A percentile compares a stretch with the other conserved stretches of the same genome.
Evolutionary conservation across 2,888 invertebrate species (phyloP).

Genomic region (Stenotaenia linearis): DNA sequence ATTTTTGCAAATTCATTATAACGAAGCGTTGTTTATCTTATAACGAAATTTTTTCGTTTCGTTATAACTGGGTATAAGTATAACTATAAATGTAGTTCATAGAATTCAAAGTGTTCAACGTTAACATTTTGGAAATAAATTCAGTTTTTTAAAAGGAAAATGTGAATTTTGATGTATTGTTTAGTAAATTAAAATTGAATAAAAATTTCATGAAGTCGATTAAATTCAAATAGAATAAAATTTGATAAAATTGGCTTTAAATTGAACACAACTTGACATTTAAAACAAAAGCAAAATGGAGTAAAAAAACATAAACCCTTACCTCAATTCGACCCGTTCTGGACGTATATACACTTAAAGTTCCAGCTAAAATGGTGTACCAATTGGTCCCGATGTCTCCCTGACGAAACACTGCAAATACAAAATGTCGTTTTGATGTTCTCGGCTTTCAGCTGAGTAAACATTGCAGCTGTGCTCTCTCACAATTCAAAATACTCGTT

Average conservation of each 20-base stretch:
- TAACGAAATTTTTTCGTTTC: too few relatives aligned
- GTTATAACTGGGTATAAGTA: too few relatives aligned
- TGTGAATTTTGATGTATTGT: too few relatives aligned
- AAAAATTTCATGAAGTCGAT: too few relatives aligned
- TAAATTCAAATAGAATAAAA: not conserved
- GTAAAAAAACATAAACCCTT: slow-evolving; percentile 40
- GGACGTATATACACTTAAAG: slow-evolving; percentile 60
- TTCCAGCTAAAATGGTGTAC: slow-evolving; percentile 69
- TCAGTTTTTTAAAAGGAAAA: too few relatives aligned
- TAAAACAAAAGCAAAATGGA: not conserved
- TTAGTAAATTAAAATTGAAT: too few relatives aligned
- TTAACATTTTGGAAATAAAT: too few relatives aligned
- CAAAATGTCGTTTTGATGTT: slow-evolving; percentile 14
- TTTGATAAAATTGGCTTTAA: not conserved
- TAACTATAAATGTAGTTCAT: too few relatives aligned
- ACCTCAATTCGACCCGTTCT: slow-evolving; percentile 55
- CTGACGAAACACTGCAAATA: slow-evolving; percentile 64
- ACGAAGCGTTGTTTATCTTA: too few relatives aligned
- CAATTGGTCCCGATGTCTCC: slow-evolving; percentile 72
- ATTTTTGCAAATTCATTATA: too few relatives aligned
- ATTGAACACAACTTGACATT: not conserved
- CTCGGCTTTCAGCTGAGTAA: slow-evolving; percentile 21
- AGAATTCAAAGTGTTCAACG: too few relatives aligned
- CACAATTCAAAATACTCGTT: slow-evolving; percentile 26
- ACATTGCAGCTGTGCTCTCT: slow-evolving; percentile 14